Conservation (phyloP, 2,113 vertebrate genomes). For the Clarias gariepinus region DNA sequence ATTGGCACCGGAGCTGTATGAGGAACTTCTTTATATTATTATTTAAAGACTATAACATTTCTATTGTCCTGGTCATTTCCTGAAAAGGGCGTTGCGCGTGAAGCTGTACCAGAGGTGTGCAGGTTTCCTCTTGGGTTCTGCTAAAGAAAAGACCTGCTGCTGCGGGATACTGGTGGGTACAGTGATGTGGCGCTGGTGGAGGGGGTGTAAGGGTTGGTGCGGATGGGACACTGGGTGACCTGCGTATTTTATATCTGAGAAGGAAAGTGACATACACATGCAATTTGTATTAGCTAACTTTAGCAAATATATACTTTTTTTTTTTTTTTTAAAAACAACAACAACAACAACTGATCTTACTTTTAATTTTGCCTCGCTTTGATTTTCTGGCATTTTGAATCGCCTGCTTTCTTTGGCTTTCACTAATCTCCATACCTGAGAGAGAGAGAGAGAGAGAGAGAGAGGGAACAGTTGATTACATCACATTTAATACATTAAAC, state of each 20-base stretch:
- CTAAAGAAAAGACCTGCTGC: slow-evolving; percentile 94
- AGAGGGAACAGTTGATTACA: neutral
- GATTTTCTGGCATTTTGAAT: slow-evolving; percentile 89
- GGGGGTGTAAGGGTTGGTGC: slow-evolving; percentile 85
- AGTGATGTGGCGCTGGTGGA: slow-evolving; percentile 93
- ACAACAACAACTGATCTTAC: slow-evolving; percentile 64
- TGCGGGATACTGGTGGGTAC: slow-evolving; percentile 93
- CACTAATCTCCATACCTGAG: slow-evolving; percentile 92
- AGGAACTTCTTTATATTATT: slow-evolving; percentile 18
- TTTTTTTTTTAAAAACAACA: neutral
- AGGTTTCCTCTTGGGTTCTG: slow-evolving; percentile 90
- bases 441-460: slow-evolving; percentile 49
- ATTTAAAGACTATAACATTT: neutral
- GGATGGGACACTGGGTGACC: slow-evolving; percentile 75
- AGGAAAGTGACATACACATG: slow-evolving; percentile 12
- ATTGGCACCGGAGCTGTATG: slow-evolving; percentile 9
- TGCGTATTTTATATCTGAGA: slow-evolving; percentile 78
- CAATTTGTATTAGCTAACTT: neutral
- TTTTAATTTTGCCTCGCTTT: slow-evolving; percentile 89
- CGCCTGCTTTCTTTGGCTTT: slow-evolving; percentile 90
- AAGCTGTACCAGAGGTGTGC: slow-evolving; percentile 88
- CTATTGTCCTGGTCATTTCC: slow-evolving; percentile 71
- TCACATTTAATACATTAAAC: too few relatives aligned
- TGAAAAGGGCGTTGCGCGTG: slow-evolving; percentile 86
- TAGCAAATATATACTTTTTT: neutral